phyloP scores from a whole-genome alignment of 2,113 vertebrate genomes.

The Tautogolabrus adspersus region DNA sequence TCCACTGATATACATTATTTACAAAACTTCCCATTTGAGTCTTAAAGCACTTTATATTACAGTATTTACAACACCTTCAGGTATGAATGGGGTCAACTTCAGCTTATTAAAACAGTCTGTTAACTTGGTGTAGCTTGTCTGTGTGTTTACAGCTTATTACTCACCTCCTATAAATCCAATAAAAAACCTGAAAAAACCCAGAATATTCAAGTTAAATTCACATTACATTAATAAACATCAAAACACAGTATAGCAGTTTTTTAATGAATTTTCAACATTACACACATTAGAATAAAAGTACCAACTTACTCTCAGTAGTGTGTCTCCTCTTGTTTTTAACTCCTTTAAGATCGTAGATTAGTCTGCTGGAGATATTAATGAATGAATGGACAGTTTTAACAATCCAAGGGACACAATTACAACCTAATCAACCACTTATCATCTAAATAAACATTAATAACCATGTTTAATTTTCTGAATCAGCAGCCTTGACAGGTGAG shows the following conservation, averaged over 20 bases:
- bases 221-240: neutral
- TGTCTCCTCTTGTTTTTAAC: slow-evolving; percentile 19
- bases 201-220: neutral
- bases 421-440: rapidly evolving
- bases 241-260: neutral
- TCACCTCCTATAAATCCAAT: slow-evolving; percentile 13
- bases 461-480: slow-evolving; percentile 13
- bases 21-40: neutral
- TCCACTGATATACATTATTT: neutral
- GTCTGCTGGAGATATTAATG: neutral
- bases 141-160: neutral
- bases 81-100: no score
- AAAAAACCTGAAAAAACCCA: neutral
- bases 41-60: neutral
- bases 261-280: neutral
- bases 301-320: slow-evolving; percentile 45
- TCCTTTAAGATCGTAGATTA: neutral
- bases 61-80: neutral
- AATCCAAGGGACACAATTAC: neutral
- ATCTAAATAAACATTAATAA: neutral
- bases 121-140: neutral
- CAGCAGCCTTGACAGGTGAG: slow-evolving; percentile 52
- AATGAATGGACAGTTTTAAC: neutral
- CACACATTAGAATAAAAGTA: neutral
- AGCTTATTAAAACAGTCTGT: neutral